Percentiles rank a stretch among this genome's conserved stretches.
Conservation (phyloP, 2,113 vertebrate species). For the Coracopsis vasa region DNA sequence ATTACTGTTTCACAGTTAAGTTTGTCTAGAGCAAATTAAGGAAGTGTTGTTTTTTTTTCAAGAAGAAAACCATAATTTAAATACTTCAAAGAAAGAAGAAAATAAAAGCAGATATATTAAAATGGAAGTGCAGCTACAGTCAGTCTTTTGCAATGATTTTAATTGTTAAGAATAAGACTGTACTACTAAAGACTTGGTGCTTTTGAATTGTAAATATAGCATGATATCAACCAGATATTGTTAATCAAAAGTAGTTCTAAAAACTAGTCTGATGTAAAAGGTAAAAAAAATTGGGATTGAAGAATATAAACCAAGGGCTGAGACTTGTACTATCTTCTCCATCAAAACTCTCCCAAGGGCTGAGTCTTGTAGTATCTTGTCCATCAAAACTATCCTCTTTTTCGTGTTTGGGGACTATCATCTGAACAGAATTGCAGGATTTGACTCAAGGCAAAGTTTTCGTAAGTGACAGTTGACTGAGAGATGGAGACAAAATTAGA, state of each 20-base stretch:
- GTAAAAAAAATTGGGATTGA: background rate
- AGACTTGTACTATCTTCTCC: background rate
- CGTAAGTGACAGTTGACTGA: background rate
- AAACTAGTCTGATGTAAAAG: background rate
- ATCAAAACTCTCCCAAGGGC: background rate
- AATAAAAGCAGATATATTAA: background rate
- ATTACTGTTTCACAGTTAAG: background rate
- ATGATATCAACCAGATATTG: background rate
- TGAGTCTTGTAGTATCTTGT: background rate
- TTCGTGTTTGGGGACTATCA: background rate
- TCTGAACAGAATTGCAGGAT: background rate
- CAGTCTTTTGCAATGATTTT: background rate
- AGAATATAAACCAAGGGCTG: background rate
- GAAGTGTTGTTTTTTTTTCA: background rate
- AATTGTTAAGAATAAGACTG: background rate
- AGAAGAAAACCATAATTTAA: background rate
- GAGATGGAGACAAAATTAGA: background rate
- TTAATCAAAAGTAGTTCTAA: background rate
- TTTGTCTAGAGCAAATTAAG: background rate
- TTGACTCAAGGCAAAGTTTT: background rate
- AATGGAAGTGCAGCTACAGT: background rate
- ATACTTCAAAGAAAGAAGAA: constrained; percentile 2
- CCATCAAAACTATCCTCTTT: background rate
- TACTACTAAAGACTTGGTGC: background rate
- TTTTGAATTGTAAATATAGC: background rate